Evolutionary conservation across 2,113 vertebrate species (phyloP), one percentile per base, ranked within the genome.

Genomic region (Platichthys flesus): DNA sequence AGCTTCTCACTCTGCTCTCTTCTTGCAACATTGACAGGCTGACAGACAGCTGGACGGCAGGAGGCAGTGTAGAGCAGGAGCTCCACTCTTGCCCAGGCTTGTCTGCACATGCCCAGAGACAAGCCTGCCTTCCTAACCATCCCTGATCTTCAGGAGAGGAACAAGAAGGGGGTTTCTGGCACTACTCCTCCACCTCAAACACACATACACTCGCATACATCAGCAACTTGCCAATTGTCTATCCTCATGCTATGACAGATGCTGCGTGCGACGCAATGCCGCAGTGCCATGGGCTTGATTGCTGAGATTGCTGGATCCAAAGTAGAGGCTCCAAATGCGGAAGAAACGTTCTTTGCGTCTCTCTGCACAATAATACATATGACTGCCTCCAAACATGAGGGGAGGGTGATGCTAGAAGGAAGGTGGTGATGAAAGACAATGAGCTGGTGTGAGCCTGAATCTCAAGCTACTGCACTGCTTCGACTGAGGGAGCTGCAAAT

Each of bases 51-150:
- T 23, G 40, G 65, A 78, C 81, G 71, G 60, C 18, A 28, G 81
- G 81, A 63, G 85, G 78, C 83, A 62, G 82, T 67, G 13, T 54
- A 37, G 76, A 82, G 82, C 67, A 45, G 16, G 21, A 61, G 52
- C 21, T 54, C 16, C 52, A 64, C 57, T 61, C 24, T 21, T 40
- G 62, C 42, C 76, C n/a, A 4, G 62, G 75, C 31, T 2, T 76
- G 83, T 76, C 60, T 68, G 68, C 72, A 90, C 86, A 87, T 79
- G 84, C 73, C 75, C 49, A 59, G 56, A 67, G 59, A 69, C 49
- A 18, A 58, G 71, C 20, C 62, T 56, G 45, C 74, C 54, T 58
- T 64, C 47, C 35, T 5, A 24, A 51, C 37, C 14, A 59, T 59
- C 55, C 58, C 7, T 13, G 40, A 31, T 56, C 24, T 70, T 24